Evolutionary conservation across 2,888 invertebrate genomes (phyloP), one percentile per base, ranked within the genome.

Genomic region (Agrochola litura): DNA sequence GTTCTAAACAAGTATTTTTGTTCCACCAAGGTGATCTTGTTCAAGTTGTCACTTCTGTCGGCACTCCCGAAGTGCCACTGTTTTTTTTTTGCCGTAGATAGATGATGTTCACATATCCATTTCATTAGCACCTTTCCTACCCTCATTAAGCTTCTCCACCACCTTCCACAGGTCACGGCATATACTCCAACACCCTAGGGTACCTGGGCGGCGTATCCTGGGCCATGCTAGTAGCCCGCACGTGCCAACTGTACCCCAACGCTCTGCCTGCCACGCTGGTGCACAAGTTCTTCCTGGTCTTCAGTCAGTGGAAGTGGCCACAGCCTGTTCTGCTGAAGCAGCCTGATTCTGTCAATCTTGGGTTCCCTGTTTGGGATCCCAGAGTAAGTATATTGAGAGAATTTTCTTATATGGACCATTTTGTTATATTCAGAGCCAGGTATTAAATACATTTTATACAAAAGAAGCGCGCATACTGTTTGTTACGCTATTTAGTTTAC

Each of bases 281-380:
- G 73, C 99, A 99, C 95, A 99, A 99, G 95, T 99, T 99, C 97
- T 99, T 99, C 97, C 97, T 99, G 74, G 99, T 99, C 19, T 99
- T 99, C 96, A 99, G 99, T 58, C 98, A 99, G 93, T 99, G 99
- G 99, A 98, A 99, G 93, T 99, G 99, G 99, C 99, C 99, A 0
- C 99, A 99, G 92, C 99, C 99, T 0, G 99, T 99, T 19, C 96
- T 99, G 86, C 97, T 99, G 30, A 99, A 99, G 92, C 98, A 99
- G 89, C 98, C 99, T 0, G 98, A 98, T 83, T 98, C 97, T 86
- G 98, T 98, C 83, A 98, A 98, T 94, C 97, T 99, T 49, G 98
- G 98, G 65, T 99, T 99, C 96, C 98, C 98, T 3, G 98, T 99
- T 1, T 99, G 99, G 99, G 99, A 99, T 97, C 99, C 99, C 1